Conservation (phyloP, 2,113 vertebrate genomes). For the Litocranius walleri region DNA sequence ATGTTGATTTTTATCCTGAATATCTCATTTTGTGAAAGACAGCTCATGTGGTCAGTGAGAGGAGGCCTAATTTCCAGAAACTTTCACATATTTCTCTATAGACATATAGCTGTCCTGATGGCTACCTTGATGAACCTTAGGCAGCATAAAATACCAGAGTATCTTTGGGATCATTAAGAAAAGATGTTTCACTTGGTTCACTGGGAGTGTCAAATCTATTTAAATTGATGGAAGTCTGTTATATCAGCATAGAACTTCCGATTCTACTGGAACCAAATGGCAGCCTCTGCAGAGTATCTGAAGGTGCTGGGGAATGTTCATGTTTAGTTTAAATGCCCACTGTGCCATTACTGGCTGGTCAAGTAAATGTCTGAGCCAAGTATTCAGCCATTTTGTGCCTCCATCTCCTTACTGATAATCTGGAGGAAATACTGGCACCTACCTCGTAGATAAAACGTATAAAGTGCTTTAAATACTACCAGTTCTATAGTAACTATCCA, state of each 20-base stretch:
- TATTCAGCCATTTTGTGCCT: neutral
- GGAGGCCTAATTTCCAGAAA: neutral
- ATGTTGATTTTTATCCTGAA: neutral
- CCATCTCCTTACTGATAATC: neutral
- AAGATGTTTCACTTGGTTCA: neutral
- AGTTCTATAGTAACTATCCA: neutral
- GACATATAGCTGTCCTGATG: neutral
- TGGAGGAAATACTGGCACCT: neutral
- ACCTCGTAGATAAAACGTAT: neutral
- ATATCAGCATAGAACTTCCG: neutral
- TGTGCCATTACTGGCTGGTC: neutral
- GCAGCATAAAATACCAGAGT: neutral
- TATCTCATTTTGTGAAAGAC: neutral
- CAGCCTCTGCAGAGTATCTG: neutral
- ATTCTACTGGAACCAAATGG: neutral
- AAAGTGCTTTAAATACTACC: neutral
- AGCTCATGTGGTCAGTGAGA: neutral
- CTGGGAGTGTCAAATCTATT: neutral
- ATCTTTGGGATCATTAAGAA: neutral
- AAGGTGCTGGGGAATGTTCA: neutral
- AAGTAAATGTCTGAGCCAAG: neutral
- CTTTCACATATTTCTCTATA: neutral
- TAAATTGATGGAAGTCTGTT: neutral
- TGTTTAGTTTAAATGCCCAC: neutral
- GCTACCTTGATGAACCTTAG: neutral